Conservation (phyloP, 2,888 invertebrate species). For the Hyalella azteca region DNA sequence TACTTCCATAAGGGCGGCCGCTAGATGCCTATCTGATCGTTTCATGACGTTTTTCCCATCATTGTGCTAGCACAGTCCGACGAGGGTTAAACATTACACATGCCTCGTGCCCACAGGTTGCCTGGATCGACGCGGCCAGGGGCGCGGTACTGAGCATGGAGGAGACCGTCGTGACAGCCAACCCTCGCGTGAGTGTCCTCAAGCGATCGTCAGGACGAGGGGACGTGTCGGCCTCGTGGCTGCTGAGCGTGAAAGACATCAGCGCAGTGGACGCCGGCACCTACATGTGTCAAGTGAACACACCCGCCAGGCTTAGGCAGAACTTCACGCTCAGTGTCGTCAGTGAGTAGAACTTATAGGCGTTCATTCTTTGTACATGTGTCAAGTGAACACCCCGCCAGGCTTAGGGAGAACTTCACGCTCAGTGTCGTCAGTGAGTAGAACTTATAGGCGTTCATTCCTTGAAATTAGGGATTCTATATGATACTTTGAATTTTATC, state of each 20-base stretch:
- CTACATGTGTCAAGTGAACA: constrained; percentile 34
- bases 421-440: constrained; percentile 27
- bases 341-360: neutral
- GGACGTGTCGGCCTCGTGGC: neutral
- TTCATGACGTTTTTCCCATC: too few species aligned
- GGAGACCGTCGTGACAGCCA: constrained; percentile 29
- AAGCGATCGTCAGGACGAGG: neutral
- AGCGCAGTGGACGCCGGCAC: constrained; percentile 2
- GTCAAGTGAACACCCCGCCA: neutral
- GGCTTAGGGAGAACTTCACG: constrained; percentile 29
- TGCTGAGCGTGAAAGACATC: constrained; percentile 4
- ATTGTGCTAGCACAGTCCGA: too few species aligned
- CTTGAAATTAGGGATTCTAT: too few species aligned
- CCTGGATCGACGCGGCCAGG: constrained; percentile 34
- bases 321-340: constrained; percentile 29
- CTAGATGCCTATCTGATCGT: too few species aligned
- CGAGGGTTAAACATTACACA: neutral
- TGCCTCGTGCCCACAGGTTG: neutral
- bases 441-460: too few species aligned
- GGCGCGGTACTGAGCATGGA: constrained; percentile 25
- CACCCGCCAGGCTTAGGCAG: neutral
- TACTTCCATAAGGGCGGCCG: too few species aligned
- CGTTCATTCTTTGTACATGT: too few species aligned
- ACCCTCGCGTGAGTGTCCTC: constrained; percentile 21
- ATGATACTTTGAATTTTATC: too few species aligned